phyloP scores from a whole-genome alignment of 2,888 invertebrate genomes.

The Tanaodytes sp. region DNA sequence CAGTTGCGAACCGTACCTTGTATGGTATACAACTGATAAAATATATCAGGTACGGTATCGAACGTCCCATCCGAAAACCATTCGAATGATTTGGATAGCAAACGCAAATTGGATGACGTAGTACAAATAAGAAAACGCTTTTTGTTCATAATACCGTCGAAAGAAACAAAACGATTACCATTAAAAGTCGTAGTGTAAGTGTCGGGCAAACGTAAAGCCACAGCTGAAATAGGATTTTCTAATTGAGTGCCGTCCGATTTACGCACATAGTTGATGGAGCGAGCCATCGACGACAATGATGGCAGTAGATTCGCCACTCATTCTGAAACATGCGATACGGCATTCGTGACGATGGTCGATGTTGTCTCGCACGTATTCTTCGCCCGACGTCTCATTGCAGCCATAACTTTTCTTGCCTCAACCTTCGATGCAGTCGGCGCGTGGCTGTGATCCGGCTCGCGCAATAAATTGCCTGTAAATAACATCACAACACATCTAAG shows the following conservation, averaged over 20 bases:
- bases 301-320: background rate
- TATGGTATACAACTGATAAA: conserved; percentile 7
- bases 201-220: background rate
- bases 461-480: no score
- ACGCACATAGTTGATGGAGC: background rate
- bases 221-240: background rate
- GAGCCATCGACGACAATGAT: background rate
- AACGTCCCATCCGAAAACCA: conserved; percentile 5
- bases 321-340: background rate
- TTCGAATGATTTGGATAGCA: background rate
- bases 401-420: background rate
- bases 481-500: no score
- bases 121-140: background rate
- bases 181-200: background rate
- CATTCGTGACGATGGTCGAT: background rate
- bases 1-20: background rate
- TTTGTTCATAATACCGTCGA: conserved; percentile 3
- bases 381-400: background rate
- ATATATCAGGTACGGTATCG: background rate
- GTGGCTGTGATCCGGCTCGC: conserved; percentile 1
- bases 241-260: background rate
- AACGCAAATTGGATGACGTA: background rate
- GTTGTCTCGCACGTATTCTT: background rate
- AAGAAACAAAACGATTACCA: background rate
- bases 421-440: background rate